Base-by-base conservation (phyloP, 2,113 vertebrate genomes). In the Lepidothrix coronata region DNA sequence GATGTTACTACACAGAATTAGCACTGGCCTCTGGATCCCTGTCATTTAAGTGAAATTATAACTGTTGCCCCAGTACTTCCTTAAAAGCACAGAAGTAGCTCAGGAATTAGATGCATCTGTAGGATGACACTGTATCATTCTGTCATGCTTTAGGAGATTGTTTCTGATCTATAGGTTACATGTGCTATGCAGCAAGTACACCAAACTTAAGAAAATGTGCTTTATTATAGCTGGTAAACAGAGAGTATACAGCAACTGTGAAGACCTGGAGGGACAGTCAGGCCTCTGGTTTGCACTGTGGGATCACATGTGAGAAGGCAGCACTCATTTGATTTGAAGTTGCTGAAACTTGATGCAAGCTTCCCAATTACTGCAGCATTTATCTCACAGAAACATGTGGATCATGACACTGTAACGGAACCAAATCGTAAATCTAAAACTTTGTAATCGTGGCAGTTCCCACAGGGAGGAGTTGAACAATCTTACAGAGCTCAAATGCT, bases 1-100 rank as follows among this genome's bases (percentile, higher is more conserved):
- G 93, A 89, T 94, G 89, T 89, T 96, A 58, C 84, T 43, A 82
- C 44, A 65, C 0, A 61, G 77, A 89, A 92, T 72, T 78, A 91
- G 91, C 81, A 57, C n/a, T 54, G 76, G 46, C 48, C 73, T 89
- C 73, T 63, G 84, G 65, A 91, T 61, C 39, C 39, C 68, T 28
- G 41, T 33, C 66, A 41, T 49, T 89, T 48, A 51, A 91, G 35
- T 46, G 41, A 6, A 8, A 87, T 74, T 63, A 0, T 17, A 78
- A 58, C 31, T 61, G 39, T 6, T 88, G 44, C 21, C 30, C 30
- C 57, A 85, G 3, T 30, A 15, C 49, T 68, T 78, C 65, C 84
- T 67, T 82, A 92, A 68, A 68, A 85, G 73, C 28, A 30, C 0
- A 72, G 31, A 23, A 85, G 52, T 6, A 89, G 46, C 58, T 75